These are phyloP conservation scores for Cephonodes hylas DNA, from an alignment of 2,888 invertebrate genomes.

Conservation along the genomic window DNA sequence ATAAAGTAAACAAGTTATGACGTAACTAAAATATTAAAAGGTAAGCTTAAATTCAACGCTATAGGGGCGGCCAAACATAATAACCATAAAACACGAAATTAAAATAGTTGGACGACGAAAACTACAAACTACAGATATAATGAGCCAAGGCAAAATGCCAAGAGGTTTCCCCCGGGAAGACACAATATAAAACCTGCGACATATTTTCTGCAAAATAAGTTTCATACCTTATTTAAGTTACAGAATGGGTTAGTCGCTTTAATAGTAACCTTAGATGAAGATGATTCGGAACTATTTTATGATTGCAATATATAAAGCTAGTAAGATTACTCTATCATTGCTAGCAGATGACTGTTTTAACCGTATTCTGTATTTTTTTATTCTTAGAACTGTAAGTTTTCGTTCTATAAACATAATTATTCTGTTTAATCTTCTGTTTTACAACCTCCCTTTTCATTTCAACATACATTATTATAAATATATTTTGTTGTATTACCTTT, in stretches of 20 bases:
- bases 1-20: background rate
- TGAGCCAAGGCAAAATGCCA: constrained; percentile 34
- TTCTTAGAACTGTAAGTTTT: no score
- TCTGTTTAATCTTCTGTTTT: no score
- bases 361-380: no score
- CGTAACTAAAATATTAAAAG: background rate
- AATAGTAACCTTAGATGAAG: background rate
- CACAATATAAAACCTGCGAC: constrained; percentile 5
- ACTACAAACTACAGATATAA: constrained; percentile 30
- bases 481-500: no score
- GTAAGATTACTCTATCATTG: no score
- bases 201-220: constrained; percentile 4
- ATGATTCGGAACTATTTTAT: no score
- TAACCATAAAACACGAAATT: constrained; percentile 32
- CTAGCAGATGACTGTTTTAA: no score
- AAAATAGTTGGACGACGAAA: constrained; percentile 30
- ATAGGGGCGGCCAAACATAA: constrained; percentile 10
- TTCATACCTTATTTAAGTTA: background rate
- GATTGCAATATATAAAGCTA: no score
- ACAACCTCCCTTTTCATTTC: no score
- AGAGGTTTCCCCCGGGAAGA: constrained; percentile 19
- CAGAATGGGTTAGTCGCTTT: no score
- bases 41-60: constrained; percentile 3
- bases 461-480: no score
- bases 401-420: no score